A percentile compares a stretch with the other conserved stretches of the same genome.
These are phyloP conservation scores for Subacronicta megacephala DNA, from an alignment of 2,888 invertebrate species.

Conservation along the genomic window DNA sequence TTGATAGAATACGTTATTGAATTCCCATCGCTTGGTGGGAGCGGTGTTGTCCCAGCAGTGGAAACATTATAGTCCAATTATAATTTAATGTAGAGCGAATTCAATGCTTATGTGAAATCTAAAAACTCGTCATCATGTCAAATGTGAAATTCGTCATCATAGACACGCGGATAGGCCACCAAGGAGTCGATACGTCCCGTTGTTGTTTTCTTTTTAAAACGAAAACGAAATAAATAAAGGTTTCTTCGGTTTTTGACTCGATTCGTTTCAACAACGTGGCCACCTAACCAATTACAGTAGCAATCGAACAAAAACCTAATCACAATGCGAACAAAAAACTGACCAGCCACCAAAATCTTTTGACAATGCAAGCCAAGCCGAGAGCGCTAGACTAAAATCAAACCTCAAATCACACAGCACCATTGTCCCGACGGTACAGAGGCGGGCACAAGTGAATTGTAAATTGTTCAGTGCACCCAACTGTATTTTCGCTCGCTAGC, in stretches of 20 bases:
- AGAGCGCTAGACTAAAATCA: conserved; percentile 58
- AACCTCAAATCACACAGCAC: conserved; percentile 66
- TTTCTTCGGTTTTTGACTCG: neutral
- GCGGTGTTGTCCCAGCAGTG: too few species aligned
- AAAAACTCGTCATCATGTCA: too few species aligned
- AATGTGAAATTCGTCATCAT: too few species aligned
- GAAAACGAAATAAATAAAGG: neutral
- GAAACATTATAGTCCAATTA: too few species aligned
- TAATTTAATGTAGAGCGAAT: too few species aligned
- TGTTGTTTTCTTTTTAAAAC: too few species aligned
- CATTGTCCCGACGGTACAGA: conserved; percentile 59
- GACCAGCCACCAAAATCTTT: conserved; percentile 43
- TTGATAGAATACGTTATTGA: too few species aligned
- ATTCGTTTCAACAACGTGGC: neutral
- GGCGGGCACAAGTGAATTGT: conserved; percentile 74
- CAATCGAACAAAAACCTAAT: conserved; percentile 43
- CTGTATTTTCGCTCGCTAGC: conserved; percentile 74
- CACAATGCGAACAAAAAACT: conserved; percentile 37
- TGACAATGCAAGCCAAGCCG: conserved; percentile 46
- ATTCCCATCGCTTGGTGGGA: too few species aligned
- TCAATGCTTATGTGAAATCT: too few species aligned
- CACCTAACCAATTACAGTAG: conserved; percentile 5
- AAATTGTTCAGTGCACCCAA: conserved; percentile 77
- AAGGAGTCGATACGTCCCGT: too few species aligned
- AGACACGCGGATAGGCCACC: too few species aligned